Evolutionary conservation across 2,797 vertebrate genomes (phyloP).

Genomic region (Erpetoichthys calabaricus): DNA sequence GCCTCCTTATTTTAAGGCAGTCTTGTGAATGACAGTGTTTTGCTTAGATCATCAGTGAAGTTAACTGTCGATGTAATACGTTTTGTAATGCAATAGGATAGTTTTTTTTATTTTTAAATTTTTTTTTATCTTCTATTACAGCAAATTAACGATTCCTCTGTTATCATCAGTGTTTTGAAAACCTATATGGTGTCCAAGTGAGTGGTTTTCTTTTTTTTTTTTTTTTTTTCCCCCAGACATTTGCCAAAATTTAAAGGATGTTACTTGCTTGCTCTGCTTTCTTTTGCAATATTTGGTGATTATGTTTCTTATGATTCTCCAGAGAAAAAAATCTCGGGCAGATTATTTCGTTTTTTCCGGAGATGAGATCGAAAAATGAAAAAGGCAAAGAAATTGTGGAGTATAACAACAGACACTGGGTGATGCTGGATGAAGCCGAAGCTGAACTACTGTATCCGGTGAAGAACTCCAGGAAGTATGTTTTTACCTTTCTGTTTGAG

Average conservation of each 20-base stretch:
- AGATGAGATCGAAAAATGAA: conserved; percentile 63
- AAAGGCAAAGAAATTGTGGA: conserved; percentile 72
- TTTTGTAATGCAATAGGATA: too few relatives aligned
- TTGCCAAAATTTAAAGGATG: neutral
- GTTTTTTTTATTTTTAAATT: neutral
- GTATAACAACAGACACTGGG: conserved; percentile 90
- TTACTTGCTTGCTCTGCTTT: neutral
- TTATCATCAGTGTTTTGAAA: conserved; percentile 86
- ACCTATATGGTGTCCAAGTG: conserved; percentile 70
- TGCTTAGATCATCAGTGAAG: neutral
- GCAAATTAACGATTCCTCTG: conserved; percentile 92
- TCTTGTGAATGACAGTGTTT: neutral
- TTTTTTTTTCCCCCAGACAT: neutral
- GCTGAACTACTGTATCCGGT: conserved; percentile 45
- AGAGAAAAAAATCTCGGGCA: conserved; percentile 62
- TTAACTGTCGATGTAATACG: neutral
- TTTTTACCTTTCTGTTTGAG: neutral
- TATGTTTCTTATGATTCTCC: conserved; percentile 10
- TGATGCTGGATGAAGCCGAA: conserved; percentile 75
- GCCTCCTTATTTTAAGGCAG: neutral
- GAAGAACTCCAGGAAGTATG: conserved; percentile 73
- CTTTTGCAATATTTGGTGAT: neutral
- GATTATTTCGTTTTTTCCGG: conserved; percentile 69
- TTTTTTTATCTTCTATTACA: conserved; percentile 22
- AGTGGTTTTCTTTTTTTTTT: conserved; percentile 22